Evolutionary conservation across 2,113 vertebrate genomes (phyloP).

Genomic region (Microcebus tavaratra): DNA sequence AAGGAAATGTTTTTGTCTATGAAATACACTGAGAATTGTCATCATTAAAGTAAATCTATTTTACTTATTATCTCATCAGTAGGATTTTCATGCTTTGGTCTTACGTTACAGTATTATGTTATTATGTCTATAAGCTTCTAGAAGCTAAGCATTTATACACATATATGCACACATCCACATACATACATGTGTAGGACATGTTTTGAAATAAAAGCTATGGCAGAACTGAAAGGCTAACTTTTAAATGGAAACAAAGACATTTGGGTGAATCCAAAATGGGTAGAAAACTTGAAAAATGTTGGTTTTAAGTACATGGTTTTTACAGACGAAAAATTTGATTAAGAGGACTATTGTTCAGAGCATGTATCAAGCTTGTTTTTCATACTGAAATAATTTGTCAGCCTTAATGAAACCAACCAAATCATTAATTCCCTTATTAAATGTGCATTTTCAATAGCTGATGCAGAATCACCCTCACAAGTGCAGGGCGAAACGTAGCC

Average conservation of each 20-base stretch:
- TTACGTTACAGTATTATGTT: conserved; percentile 61
- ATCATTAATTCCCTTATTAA: conserved; percentile 46
- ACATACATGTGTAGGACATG: conserved; percentile 13
- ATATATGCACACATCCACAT: not conserved
- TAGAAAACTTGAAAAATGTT: conserved; percentile 33
- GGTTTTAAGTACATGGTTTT: not conserved
- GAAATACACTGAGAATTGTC: conserved; percentile 78
- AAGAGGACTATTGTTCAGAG: not conserved
- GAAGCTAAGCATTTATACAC: not conserved
- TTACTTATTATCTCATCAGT: conserved; percentile 77
- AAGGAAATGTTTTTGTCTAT: conserved; percentile 80
- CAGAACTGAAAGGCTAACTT: conserved; percentile 52
- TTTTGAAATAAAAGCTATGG: conserved; percentile 58
- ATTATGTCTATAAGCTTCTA: conserved; percentile 39
- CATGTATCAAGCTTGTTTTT: conserved; percentile 43
- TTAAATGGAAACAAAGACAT: conserved; percentile 29
- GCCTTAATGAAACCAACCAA: conserved; percentile 53
- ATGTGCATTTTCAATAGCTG: not conserved
- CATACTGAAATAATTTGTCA: conserved; percentile 38
- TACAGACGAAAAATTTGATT: conserved; percentile 31
- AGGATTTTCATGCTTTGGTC: conserved; percentile 68
- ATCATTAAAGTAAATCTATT: conserved; percentile 76
- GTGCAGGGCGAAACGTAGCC: not conserved
- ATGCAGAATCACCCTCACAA: not conserved
- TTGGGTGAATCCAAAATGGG: not conserved